Conservation (phyloP, 2,797 vertebrate species). For the Tenualosa thibaudeaui region DNA sequence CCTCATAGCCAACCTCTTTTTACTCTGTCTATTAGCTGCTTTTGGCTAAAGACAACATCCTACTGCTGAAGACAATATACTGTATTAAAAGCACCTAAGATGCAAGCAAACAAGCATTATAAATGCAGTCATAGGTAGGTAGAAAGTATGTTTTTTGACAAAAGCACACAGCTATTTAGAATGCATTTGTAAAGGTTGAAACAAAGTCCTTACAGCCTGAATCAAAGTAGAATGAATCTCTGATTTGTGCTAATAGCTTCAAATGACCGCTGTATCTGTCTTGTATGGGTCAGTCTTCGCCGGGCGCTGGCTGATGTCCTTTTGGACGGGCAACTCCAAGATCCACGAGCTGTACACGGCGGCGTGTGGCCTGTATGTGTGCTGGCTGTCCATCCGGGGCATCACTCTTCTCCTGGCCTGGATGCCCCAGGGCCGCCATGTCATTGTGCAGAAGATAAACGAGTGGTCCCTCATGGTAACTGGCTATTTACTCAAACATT, state of each 20-base stretch:
- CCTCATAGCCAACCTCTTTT: background rate
- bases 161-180: too few relatives aligned
- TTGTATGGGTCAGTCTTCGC: constrained; percentile 81
- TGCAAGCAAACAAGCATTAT: too few relatives aligned
- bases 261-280: background rate
- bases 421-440: constrained; percentile 98
- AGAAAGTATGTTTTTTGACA: too few relatives aligned
- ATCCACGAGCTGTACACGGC: constrained; percentile 98
- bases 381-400: constrained; percentile 94
- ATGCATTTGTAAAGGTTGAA: too few relatives aligned
- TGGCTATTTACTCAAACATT: background rate
- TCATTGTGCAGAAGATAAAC: constrained; percentile 93
- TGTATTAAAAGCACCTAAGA: too few relatives aligned
- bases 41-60: background rate
- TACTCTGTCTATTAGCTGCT: background rate
- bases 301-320: constrained; percentile 98
- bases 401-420: constrained; percentile 92
- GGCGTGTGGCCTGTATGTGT: constrained; percentile 95
- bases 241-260: background rate
- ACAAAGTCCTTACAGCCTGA: too few relatives aligned
- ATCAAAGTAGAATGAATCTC: too few relatives aligned
- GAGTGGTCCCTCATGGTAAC: constrained; percentile 97
- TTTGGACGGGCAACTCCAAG: constrained; percentile 97
- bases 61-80: too few relatives aligned
- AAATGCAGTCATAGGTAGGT: too few relatives aligned